Percentiles rank a stretch among this genome's conserved stretches.
phyloP scores from a whole-genome alignment of 2,888 invertebrate genomes.

The Colostygia pectinataria region DNA sequence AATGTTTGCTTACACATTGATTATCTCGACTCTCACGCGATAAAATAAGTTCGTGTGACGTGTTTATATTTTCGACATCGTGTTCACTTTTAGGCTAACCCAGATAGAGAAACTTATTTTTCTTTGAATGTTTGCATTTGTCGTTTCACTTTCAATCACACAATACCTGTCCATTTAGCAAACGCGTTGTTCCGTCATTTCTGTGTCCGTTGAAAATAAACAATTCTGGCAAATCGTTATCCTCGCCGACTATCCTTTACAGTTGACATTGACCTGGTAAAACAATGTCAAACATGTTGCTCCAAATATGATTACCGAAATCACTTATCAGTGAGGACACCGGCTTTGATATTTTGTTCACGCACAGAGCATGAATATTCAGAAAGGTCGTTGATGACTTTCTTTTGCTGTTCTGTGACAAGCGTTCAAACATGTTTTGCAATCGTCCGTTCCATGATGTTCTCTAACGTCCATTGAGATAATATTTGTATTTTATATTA shows the following conservation, averaged over 20 bases:
- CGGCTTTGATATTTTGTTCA: slow-evolving; percentile 37
- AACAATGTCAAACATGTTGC: slow-evolving; percentile 58
- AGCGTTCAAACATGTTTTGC: slow-evolving; percentile 4
- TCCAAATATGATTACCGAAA: slow-evolving; percentile 45
- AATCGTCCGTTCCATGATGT: background rate
- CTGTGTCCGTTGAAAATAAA: slow-evolving; percentile 50
- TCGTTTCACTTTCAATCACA: slow-evolving; percentile 33
- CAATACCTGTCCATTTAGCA: slow-evolving; percentile 43
- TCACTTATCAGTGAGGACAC: slow-evolving; percentile 55
- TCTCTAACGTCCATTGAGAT: background rate
- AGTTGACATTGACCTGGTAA: slow-evolving; percentile 66
- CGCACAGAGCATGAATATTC: slow-evolving; percentile 44
- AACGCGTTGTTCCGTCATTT: slow-evolving; percentile 29
- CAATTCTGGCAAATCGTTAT: slow-evolving; percentile 61
- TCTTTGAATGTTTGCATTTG: slow-evolving; percentile 6
- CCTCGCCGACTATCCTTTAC: slow-evolving; percentile 49
- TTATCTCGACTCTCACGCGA: slow-evolving; percentile 30
- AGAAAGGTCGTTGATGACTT: slow-evolving; percentile 41
- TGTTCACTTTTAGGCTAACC: slow-evolving; percentile 18
- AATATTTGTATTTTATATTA: too few species aligned
- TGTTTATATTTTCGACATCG: slow-evolving; percentile 28
- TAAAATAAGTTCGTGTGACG: slow-evolving; percentile 24
- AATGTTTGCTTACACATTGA: slow-evolving; percentile 31
- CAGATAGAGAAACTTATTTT: background rate
- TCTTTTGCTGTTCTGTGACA: slow-evolving; percentile 19